Evolutionary conservation across 2,888 invertebrate genomes (phyloP), one percentile per base, ranked within the genome.

Genomic region (Sinhomidia bicolor): DNA sequence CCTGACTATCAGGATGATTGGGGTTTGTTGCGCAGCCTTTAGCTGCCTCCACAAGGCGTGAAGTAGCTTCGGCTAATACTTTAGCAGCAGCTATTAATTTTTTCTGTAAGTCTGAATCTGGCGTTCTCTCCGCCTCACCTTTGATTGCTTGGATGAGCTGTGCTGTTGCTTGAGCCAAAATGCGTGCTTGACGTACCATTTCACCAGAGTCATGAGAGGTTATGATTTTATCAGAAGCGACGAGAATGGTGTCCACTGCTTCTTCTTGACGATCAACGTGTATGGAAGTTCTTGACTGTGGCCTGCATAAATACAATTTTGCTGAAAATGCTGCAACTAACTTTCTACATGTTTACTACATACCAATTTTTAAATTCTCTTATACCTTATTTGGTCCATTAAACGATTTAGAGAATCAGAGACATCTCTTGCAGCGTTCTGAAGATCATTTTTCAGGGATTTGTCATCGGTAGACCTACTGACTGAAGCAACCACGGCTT

Each of bases 31-130:
- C 98, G 93, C 99, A 99, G 81, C 97, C 96, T 87, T 99, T 95
- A 0, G 99, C 99, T 0, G 99, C 98, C 94, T 99, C 99, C 29
- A 99, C 99, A 96, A 99, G 97, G 92, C 97, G 95, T 0, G 99
- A 97, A 0, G 99, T 99, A 0, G 99, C 99, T 51, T 90, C 90
- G 0, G 88, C 90, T 65, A 97, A 93, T 85, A 97, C 95, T 93
- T 99, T 99, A 17, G 99, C 99, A 0, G 99, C 99, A 0, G 98
- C 98, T 68, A 99, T 94, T 80, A 99, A 94, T 86, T 97, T 95
- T 91, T 97, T 96, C 93, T 99, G 98, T n/a, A 96, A 95, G 83
- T 98, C 98, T 0, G 97, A 96, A 93, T 97, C 97, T 0, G 96
- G 96, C 93, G 97, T 96, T 54, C 95, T 95, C 93, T 98, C 98